A percentile compares a stretch with the other conserved stretches of the same genome.
Conservation (phyloP, 2,113 vertebrate genomes). For the Oophaga pumilio region DNA sequence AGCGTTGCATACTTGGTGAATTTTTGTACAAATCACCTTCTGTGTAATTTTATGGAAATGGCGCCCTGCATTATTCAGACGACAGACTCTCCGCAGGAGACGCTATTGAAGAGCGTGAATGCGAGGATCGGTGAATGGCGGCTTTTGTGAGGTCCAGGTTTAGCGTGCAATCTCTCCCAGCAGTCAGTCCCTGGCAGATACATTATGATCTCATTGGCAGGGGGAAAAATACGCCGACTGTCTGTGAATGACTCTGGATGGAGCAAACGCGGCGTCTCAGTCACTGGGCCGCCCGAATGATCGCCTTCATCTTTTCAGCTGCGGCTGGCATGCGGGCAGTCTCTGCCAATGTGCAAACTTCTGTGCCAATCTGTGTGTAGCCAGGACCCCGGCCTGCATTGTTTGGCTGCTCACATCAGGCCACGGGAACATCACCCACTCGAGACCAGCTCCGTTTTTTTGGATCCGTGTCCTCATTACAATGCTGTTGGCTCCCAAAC, state of each 20-base stretch:
- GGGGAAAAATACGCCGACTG: neutral
- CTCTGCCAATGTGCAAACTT: slow-evolving; percentile 6
- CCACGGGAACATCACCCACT: neutral
- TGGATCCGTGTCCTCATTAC: neutral
- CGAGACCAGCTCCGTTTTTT: neutral
- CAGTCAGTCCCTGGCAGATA: slow-evolving; percentile 25
- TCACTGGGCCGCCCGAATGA: neutral
- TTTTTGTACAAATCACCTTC: slow-evolving; percentile 20
- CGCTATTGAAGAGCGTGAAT: slow-evolving; percentile 31
- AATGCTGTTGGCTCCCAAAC: neutral
- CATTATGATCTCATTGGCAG: slow-evolving; percentile 31
- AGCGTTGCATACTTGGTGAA: neutral
- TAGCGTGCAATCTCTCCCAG: slow-evolving; percentile 44
- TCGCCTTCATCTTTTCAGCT: neutral
- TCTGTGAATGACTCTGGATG: slow-evolving; percentile 9
- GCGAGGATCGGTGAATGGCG: slow-evolving; percentile 45
- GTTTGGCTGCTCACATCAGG: neutral
- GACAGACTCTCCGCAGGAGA: slow-evolving; percentile 46
- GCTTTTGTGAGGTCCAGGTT: slow-evolving; percentile 10
- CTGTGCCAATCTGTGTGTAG: neutral
- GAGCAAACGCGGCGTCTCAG: neutral
- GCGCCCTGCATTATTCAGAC: slow-evolving; percentile 36
- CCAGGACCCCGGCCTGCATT: neutral
- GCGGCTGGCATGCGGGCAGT: neutral
- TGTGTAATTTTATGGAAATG: slow-evolving; percentile 54